Conservation (phyloP, 2,888 invertebrate genomes). For the Adineta ricciae region DNA sequence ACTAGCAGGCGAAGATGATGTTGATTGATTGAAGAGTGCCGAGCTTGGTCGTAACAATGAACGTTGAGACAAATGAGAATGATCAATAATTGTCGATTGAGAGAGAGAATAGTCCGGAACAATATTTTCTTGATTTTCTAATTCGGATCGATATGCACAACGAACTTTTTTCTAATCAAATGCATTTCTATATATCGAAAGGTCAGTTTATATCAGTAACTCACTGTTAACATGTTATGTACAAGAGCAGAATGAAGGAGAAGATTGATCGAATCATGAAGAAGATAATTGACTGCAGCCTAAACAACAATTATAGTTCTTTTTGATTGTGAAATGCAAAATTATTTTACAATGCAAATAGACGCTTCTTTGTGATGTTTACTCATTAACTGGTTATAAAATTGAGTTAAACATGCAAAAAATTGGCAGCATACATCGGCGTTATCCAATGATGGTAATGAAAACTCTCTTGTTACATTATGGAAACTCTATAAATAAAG, state of each 20-base stretch:
- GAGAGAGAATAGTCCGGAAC: not conserved
- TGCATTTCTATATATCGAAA: no score
- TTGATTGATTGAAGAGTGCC: not conserved
- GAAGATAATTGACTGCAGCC: slow-evolving; percentile 3
- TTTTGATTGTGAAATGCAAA: not conserved
- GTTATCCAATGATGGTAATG: not conserved
- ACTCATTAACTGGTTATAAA: not conserved
- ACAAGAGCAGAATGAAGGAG: not conserved
- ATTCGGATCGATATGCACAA: not conserved
- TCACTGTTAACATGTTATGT: not conserved
- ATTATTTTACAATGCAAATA: not conserved
- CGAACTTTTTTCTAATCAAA: slow-evolving; percentile 19
- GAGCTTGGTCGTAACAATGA: not conserved
- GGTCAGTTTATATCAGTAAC: not conserved
- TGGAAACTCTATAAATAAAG: not conserved
- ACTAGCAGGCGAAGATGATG: not conserved
- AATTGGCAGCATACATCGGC: slow-evolving; percentile 14
- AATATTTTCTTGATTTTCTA: slow-evolving; percentile 11
- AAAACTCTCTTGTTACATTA: not conserved
- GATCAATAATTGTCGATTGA: not conserved
- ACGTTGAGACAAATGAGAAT: not conserved
- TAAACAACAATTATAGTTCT: not conserved
- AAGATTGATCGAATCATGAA: not conserved
- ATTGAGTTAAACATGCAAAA: not conserved
- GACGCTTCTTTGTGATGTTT: slow-evolving; percentile 1